A percentile compares a stretch with the other conserved stretches of the same genome.
Conservation (phyloP, 2,797 vertebrate genomes). For the Lepilemur septentrionalis region DNA sequence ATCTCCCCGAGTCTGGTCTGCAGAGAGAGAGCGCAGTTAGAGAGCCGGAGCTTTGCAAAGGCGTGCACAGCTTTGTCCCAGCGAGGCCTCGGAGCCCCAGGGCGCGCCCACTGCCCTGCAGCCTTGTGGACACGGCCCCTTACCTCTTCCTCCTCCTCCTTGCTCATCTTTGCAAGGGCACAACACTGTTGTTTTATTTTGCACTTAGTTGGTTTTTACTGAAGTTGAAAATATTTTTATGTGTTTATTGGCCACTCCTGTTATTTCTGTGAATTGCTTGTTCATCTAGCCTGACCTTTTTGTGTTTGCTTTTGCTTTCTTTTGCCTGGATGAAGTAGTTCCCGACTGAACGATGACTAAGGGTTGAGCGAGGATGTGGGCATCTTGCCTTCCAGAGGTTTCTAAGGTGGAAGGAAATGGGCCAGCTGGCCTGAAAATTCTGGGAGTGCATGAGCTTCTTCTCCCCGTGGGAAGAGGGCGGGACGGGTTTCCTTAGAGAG, state of each 20-base stretch:
- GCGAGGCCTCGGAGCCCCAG: too few species aligned
- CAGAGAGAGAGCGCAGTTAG: neutral
- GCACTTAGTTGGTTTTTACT: neutral
- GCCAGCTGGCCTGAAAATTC: neutral
- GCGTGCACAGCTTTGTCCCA: fast-evolving
- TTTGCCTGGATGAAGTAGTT: neutral
- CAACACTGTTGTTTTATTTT: neutral
- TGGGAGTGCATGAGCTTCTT: neutral
- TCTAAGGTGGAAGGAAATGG: neutral
- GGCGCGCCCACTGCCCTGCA: fast-evolving
- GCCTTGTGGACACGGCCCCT: too few species aligned
- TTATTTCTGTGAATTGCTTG: neutral
- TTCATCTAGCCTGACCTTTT: neutral
- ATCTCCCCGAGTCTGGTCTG: neutral
- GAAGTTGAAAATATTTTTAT: neutral
- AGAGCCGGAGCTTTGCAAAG: neutral
- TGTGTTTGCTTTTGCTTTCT: neutral
- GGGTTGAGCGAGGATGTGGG: neutral
- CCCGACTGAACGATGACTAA: neutral
- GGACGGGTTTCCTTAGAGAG: neutral
- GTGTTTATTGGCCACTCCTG: neutral
- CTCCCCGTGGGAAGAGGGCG: neutral
- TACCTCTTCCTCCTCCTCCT: too few species aligned
- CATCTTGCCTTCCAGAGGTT: neutral
- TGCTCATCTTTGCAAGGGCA: neutral